phyloP scores from a whole-genome alignment of 2,888 invertebrate genomes.

The Oegoconia quadripuncta region DNA sequence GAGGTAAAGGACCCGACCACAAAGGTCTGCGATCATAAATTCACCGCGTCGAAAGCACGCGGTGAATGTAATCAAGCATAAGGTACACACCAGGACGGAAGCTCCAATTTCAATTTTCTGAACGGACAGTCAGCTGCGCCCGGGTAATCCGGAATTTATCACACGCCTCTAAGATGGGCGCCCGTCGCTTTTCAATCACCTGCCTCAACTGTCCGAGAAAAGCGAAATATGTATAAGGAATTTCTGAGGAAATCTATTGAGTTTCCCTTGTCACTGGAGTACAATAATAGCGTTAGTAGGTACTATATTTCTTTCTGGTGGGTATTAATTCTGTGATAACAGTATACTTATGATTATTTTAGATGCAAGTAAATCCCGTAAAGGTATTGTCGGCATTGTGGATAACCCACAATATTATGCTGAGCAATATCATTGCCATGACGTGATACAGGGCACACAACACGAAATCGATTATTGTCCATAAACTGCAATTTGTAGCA shows the following conservation, averaged over 20 bases:
- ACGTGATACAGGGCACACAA: too few relatives aligned
- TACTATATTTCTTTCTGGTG: too few relatives aligned
- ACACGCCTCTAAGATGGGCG: conserved; percentile 43
- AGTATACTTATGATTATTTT: too few relatives aligned
- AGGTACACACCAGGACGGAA: conserved; percentile 26
- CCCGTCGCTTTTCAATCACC: conserved; percentile 61
- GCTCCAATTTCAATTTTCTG: conserved; percentile 59
- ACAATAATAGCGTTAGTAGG: too few relatives aligned
- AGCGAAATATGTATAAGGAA: conserved; percentile 23
- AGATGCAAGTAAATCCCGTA: too few relatives aligned
- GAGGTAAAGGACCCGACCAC: conserved; percentile 16
- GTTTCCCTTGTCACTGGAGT: neutral
- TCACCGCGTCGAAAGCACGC: conserved; percentile 24
- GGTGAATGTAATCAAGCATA: conserved; percentile 35
- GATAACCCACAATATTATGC: too few relatives aligned
- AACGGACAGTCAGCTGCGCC: conserved; percentile 54
- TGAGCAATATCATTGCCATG: too few relatives aligned
- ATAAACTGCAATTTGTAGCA: too few relatives aligned
- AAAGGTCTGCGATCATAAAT: conserved; percentile 23
- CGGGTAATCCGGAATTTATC: conserved; percentile 55
- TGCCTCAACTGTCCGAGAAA: conserved; percentile 25
- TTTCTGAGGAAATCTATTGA: conserved; percentile 4
- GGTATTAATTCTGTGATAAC: too few relatives aligned
- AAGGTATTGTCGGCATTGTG: too few relatives aligned
- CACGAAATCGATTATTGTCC: too few relatives aligned